phyloP scores from a whole-genome alignment of 2,113 vertebrate species.

The Daboia siamensis region DNA sequence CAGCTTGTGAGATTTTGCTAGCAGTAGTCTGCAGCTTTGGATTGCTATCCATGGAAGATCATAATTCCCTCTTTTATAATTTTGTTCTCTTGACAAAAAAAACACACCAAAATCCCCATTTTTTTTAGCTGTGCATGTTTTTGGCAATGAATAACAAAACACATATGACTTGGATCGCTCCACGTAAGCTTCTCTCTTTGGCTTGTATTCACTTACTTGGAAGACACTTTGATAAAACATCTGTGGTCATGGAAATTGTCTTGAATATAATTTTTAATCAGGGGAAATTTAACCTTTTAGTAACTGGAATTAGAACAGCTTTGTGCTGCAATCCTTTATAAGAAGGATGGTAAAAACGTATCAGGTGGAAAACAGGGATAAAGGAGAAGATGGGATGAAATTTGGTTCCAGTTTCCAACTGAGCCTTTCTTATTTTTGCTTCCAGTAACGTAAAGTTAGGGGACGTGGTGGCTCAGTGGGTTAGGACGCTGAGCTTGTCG shows the following conservation, averaged over 20 bases:
- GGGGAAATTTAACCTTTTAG: slow-evolving; percentile 27
- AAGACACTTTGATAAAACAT: slow-evolving; percentile 54
- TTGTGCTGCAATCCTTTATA: neutral
- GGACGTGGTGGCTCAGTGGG: no score
- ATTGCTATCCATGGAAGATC: neutral
- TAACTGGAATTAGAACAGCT: neutral
- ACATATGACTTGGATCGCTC: slow-evolving; percentile 48
- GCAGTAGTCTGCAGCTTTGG: neutral
- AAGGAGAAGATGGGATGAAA: neutral
- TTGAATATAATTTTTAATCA: slow-evolving; percentile 30
- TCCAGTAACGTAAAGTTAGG: neutral
- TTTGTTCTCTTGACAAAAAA: neutral
- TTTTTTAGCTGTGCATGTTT: neutral
- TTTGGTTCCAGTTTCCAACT: neutral
- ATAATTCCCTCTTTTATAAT: neutral
- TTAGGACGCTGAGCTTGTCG: no score
- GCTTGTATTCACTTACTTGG: slow-evolving; percentile 46
- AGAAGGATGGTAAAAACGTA: neutral
- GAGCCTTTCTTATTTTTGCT: neutral
- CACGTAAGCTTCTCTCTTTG: slow-evolving; percentile 58
- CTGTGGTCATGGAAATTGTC: slow-evolving; percentile 36
- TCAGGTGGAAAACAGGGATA: neutral
- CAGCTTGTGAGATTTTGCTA: neutral
- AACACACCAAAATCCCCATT: neutral
- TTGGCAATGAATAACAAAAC: slow-evolving; percentile 45